Base-by-base conservation (phyloP, 1,140 invertebrate genomes). In the Drosophila varians region DNA sequence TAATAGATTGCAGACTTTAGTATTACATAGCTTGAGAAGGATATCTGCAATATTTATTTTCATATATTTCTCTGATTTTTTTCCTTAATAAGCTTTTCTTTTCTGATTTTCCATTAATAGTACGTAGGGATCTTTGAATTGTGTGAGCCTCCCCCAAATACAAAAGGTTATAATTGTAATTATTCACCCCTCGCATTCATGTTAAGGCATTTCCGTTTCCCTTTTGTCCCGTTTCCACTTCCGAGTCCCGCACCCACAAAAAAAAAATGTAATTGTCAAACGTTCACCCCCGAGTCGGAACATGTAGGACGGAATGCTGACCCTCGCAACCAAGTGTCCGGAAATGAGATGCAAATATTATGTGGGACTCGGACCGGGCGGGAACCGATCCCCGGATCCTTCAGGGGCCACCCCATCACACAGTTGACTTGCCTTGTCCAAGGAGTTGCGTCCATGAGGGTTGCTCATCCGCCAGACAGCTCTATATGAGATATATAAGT, bases 331-430 rank as follows among this genome's bases (percentile, higher is more conserved):
- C 87, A 90, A 90, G 87, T 90, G 87, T 83, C 87, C 87, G 87
- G 87, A 90, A 90, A 90, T 90, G 87, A 90, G 87, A 90, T 90
- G 87, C 87, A 90, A 90, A 90, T 90, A 79, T 89, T 90, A 90
- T 90, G 87, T 90, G 87, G 87, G 87, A 90, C 80, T 90, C 87
- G 75, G 49, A 45, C 16, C 14, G 14, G 36, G 36, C 38, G 16
- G 21, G 21, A 48, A n/a, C 28, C 14, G 55, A 45, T 68, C 36
- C 36, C 12, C 36, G 36, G 36, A 38, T 38, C 64, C 62, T 66
- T 43, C 14, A 34, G 54, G 31, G 23, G 16, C 56, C 52, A 38
- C 60, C 55, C 19, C 65, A 69, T 38, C 36, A 55, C 43, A 51
- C 77, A 83, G 65, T 69, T 66, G 53, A 73, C 69, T 76, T 62